Conservation (phyloP, 2,888 invertebrate species). For the Harmothoe impar region DNA sequence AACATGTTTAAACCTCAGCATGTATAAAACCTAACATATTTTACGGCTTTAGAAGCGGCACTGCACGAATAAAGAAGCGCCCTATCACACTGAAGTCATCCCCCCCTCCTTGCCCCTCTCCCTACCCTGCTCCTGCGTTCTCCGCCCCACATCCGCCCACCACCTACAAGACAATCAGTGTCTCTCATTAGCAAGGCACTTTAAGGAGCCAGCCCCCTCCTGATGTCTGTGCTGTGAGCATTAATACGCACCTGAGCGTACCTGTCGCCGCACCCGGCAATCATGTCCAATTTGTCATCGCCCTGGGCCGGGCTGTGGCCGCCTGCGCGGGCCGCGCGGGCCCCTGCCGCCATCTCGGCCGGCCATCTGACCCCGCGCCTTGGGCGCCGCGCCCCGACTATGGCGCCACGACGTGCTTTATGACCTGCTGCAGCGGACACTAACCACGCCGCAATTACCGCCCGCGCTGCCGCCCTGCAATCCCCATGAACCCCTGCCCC, state of each 20-base stretch:
- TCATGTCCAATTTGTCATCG: conserved; percentile 42
- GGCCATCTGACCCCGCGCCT: conserved; percentile 52
- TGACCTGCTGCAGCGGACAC: neutral
- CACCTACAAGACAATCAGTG: neutral
- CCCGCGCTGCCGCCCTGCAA: conserved; percentile 28
- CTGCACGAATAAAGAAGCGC: no score
- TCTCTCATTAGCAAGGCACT: neutral
- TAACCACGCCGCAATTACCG: conserved; percentile 44
- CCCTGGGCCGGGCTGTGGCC: neutral
- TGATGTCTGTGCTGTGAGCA: neutral
- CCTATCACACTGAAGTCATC: no score
- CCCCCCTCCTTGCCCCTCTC: no score
- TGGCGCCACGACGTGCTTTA: conserved; percentile 24
- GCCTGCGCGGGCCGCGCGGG: neutral
- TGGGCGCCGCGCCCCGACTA: neutral
- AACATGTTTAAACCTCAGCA: no score
- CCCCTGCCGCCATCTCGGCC: conserved; percentile 55
- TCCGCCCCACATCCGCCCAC: no score
- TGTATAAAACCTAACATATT: no score
- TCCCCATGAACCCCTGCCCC: neutral
- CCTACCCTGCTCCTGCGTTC: no score
- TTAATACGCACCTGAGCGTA: conserved; percentile 13
- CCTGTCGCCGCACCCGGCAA: conserved; percentile 24
- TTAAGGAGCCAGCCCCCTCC: neutral
- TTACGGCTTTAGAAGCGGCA: no score